phyloP scores from a whole-genome alignment of 2,113 vertebrate genomes.

The Tachysurus fulvidraco region DNA sequence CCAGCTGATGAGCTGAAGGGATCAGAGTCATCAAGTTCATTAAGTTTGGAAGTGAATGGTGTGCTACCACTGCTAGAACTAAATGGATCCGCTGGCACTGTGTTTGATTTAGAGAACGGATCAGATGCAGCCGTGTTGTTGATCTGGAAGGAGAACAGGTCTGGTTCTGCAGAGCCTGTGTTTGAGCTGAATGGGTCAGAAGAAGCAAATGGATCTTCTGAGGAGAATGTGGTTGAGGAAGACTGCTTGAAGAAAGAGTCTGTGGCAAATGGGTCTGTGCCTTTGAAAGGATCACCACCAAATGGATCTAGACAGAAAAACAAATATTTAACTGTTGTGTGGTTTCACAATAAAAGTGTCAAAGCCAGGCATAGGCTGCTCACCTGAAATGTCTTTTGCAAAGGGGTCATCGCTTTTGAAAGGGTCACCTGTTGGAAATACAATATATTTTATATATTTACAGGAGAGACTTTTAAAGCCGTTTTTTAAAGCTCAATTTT shows the following conservation, averaged over 20 bases:
- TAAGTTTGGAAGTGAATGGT: conserved; percentile 59
- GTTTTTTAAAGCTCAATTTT: neutral
- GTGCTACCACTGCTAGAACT: conserved; percentile 42
- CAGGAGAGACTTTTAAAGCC: neutral
- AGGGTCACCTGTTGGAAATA: conserved; percentile 79
- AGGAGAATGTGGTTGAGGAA: conserved; percentile 74
- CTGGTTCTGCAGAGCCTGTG: conserved; percentile 41
- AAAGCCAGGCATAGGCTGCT: conserved; percentile 40
- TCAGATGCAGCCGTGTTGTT: conserved; percentile 30
- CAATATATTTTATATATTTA: neutral
- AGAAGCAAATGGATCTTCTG: conserved; percentile 68
- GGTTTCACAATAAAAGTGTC: neutral
- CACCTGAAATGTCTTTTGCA: conserved; percentile 84
- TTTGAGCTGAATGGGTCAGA: conserved; percentile 47
- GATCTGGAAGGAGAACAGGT: conserved; percentile 71
- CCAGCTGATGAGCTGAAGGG: conserved; percentile 66
- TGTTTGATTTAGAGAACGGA: conserved; percentile 36
- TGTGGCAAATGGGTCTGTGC: conserved; percentile 92
- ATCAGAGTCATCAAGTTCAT: conserved; percentile 57
- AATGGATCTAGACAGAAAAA: conserved; percentile 82
- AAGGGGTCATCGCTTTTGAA: conserved; percentile 94
- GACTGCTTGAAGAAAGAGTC: conserved; percentile 88
- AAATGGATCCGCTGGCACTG: conserved; percentile 61
- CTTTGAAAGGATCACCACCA: conserved; percentile 95
- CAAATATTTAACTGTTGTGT: neutral